Percentiles rank a stretch among this genome's conserved stretches.
Conservation (phyloP, 1,140 invertebrate genomes). For the Lithobius niger region DNA sequence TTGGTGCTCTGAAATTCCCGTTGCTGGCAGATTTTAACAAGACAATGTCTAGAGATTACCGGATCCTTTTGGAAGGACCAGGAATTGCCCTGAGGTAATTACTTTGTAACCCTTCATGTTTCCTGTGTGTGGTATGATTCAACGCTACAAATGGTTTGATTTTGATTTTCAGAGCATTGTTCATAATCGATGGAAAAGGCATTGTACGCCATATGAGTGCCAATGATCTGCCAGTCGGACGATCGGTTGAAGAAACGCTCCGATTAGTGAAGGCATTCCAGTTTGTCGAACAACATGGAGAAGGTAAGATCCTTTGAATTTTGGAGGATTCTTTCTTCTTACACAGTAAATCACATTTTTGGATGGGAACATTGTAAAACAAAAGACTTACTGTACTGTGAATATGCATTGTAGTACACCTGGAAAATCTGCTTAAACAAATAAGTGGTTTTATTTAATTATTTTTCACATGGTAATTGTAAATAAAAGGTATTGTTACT, state of each 20-base stretch:
- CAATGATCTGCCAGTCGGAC: constrained; percentile 77
- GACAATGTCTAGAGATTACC: constrained; percentile 69
- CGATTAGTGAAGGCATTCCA: constrained; percentile 83
- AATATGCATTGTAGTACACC: not conserved
- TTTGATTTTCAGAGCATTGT: constrained; percentile 43
- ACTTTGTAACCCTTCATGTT: not conserved
- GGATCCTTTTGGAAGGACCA: constrained; percentile 66
- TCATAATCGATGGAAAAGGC: constrained; percentile 61
- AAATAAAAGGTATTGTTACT: not conserved
- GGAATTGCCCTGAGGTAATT: constrained; percentile 59
- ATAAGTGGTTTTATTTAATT: not conserved
- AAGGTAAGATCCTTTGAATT: constrained; percentile 42
- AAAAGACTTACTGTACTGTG: no score
- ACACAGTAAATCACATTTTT: not conserved
- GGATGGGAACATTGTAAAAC: no score
- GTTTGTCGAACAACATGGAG: constrained; percentile 84
- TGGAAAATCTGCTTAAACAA: not conserved
- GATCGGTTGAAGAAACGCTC: constrained; percentile 81
- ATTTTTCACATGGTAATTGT: not conserved
- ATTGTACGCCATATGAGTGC: constrained; percentile 35
- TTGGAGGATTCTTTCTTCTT: not conserved
- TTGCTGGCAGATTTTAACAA: constrained; percentile 85
- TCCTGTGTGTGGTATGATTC: not conserved
- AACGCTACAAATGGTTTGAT: not conserved
- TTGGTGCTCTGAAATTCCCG: constrained; percentile 80